These are phyloP conservation scores for Prenolepis imparis DNA, from an alignment of 2,888 invertebrate genomes.

Conservation along the genomic window DNA sequence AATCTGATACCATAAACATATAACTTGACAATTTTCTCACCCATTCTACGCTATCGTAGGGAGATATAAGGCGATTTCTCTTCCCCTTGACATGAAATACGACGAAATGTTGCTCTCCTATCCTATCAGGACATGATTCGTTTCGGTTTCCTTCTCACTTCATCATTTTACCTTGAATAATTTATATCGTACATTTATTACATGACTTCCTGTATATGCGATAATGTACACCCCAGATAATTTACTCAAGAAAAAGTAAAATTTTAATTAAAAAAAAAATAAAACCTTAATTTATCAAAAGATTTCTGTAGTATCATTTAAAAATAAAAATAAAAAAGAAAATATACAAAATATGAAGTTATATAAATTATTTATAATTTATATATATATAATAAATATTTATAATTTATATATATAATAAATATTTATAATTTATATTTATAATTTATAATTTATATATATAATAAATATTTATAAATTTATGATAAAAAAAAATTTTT, in stretches of 20 bases:
- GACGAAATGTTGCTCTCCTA: constrained; percentile 52
- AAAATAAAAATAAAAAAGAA: too few species aligned
- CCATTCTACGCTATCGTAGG: constrained; percentile 71
- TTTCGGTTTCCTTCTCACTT: constrained; percentile 13
- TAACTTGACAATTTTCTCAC: constrained; percentile 60
- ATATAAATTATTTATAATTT: too few species aligned
- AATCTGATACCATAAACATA: neutral
- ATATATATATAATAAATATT: too few species aligned
- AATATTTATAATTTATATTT: too few species aligned
- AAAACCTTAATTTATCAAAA: too few species aligned
- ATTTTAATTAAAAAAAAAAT: neutral
- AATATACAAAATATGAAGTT: too few species aligned
- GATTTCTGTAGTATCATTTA: too few species aligned
- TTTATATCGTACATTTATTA: constrained; percentile 22
- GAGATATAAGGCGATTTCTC: constrained; percentile 52
- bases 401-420: too few species aligned
- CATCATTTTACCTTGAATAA: constrained; percentile 34
- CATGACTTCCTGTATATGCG: neutral
- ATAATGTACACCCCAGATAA: neutral
- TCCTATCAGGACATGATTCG: neutral
- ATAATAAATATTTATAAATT: too few species aligned
- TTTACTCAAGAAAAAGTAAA: neutral
- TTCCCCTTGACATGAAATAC: constrained; percentile 67
- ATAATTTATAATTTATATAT: too few species aligned
- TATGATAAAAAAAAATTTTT: too few species aligned